Base-by-base conservation (phyloP, 1,140 invertebrate genomes). In the Maconellicoccus hirsutus region DNA sequence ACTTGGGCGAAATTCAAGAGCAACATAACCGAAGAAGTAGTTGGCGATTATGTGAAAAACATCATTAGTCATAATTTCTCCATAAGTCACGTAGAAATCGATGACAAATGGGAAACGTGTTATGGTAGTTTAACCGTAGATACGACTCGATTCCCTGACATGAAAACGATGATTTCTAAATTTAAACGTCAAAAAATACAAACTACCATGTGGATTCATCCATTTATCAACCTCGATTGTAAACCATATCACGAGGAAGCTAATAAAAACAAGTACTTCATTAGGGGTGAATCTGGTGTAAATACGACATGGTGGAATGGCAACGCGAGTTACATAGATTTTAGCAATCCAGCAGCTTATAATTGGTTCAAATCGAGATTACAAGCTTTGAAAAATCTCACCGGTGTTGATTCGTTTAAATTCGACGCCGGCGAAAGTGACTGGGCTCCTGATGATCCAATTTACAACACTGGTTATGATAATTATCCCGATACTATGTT, bases 41-140 rank as follows among this genome's bases (percentile, higher is more conserved):
- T 94, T 0, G 73, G 86, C 1, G 77, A 87, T 8, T 95, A 89
- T 77, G 90, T 88, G 0, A 72, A 86, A 38, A 82, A 89, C 75
- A 94, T 96, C 70, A 73, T 82, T 0, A 76, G 80, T 0, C 75
- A 90, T 75, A 86, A 85, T 0, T 95, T 93, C 75, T 81, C 85
- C 0, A 85, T 87, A 76, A 90, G 90, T 70, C 92, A 94, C 75
- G 72, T 96, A 12, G 93, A 96, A 81, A 92, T 97, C 63, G 94
- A 96, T 76, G 93, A 96, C 76, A 84, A 88, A 10, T 97, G 93
- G 93, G 92, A 95, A 77, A 85, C 84, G 16, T 90, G 91, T 75
- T 96, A 96, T 75, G 93, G 94, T 1, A 89, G 91, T 19, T 81
- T 91, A 14, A 82, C 80, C 19, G 91, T 94, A 74, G 84, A 92